Evolutionary conservation across 1,140 invertebrate genomes (phyloP).

Genomic region (Sitobion miscanthi): DNA sequence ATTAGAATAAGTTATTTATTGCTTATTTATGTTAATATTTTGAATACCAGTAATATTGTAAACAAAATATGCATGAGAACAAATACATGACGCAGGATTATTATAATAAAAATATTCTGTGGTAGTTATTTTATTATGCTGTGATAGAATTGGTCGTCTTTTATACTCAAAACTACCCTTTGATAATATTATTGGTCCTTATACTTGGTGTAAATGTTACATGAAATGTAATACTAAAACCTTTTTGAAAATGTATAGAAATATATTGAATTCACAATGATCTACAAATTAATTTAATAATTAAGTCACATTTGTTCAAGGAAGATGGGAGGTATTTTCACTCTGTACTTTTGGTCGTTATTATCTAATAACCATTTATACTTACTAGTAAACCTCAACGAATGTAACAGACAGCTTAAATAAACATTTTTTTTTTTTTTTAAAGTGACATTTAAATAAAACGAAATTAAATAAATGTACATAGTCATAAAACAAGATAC

Average conservation of each 20-base stretch:
- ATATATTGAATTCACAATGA: neutral
- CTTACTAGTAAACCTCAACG: neutral
- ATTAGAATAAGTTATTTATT: constrained; percentile 11
- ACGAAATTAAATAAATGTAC: neutral
- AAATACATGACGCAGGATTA: neutral
- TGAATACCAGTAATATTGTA: neutral
- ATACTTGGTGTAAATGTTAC: neutral
- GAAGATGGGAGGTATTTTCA: neutral
- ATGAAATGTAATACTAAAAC: neutral
- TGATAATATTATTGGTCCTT: neutral
- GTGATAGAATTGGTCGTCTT: neutral
- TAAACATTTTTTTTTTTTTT: neutral
- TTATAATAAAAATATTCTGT: neutral
- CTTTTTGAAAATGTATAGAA: neutral
- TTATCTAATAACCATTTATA: neutral
- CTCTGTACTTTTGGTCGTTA: neutral
- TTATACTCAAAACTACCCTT: neutral
- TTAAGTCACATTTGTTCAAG: neutral
- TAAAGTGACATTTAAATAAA: neutral
- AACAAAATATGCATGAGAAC: neutral
- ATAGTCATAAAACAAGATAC: neutral
- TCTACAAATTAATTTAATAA: neutral
- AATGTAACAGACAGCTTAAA: neutral
- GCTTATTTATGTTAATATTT: neutral
- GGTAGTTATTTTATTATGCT: neutral